These are phyloP conservation scores for Stratiomys singularior DNA, from an alignment of 2,888 invertebrate genomes.

Conservation along the genomic window DNA sequence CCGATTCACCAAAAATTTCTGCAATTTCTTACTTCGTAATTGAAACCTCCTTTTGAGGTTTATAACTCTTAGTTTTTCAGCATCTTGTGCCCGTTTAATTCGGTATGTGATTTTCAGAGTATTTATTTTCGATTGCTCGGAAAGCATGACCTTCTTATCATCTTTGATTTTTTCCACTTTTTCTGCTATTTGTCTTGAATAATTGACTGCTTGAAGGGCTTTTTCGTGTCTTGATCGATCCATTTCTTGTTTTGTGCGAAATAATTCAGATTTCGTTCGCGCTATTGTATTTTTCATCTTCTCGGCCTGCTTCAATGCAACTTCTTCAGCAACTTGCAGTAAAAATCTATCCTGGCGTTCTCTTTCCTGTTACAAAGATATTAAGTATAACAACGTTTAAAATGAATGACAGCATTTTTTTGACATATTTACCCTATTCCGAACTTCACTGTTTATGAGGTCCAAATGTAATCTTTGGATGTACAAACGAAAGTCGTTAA, in stretches of 20 bases:
- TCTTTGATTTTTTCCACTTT: conserved; percentile 55
- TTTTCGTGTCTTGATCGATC: conserved; percentile 52
- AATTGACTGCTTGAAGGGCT: conserved; percentile 54
- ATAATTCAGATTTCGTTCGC: conserved; percentile 48
- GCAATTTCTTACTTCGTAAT: conserved; percentile 59
- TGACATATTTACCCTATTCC: conserved; percentile 51
- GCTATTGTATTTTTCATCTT: not conserved
- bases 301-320: conserved; percentile 54
- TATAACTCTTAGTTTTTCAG: conserved; percentile 60
- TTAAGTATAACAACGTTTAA: too few relatives aligned
- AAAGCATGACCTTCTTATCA: conserved; percentile 54
- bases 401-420: too few relatives aligned
- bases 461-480: conserved; percentile 70
- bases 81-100: conserved; percentile 56
- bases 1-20: conserved; percentile 55
- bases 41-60: conserved; percentile 61
- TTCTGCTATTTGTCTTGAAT: conserved; percentile 55
- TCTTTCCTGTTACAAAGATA: conserved; percentile 53
- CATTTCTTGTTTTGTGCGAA: conserved; percentile 55
- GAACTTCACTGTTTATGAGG: conserved; percentile 65
- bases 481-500: conserved; percentile 73
- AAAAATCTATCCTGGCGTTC: conserved; percentile 59
- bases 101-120: conserved; percentile 57
- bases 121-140: conserved; percentile 58
- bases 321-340: conserved; percentile 60